A percentile compares a stretch with the other conserved stretches of the same genome.
phyloP scores from a whole-genome alignment of 2,797 vertebrate species.

The Peromyscus melanophrys region DNA sequence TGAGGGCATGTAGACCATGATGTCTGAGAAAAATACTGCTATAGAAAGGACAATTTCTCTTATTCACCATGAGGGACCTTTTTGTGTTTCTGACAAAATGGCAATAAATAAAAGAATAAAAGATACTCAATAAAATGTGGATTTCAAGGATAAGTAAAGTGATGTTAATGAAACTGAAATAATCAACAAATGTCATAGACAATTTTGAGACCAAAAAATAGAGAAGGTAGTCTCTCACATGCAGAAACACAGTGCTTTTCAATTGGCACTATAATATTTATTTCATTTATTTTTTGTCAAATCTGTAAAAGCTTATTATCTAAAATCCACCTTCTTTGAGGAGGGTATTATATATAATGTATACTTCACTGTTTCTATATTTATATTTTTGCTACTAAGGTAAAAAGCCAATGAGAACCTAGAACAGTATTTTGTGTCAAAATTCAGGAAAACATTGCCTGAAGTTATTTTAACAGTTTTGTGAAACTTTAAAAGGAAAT shows the following conservation, averaged over 20 bases:
- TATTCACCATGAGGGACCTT: not conserved
- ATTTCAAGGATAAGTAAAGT: not conserved
- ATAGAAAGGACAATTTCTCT: not conserved
- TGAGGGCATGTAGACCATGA: not conserved
- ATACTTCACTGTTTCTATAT: not conserved
- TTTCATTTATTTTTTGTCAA: constrained; percentile 1
- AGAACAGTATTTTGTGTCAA: not conserved
- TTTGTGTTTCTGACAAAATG: not conserved
- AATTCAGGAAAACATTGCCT: not conserved
- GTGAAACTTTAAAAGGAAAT: not conserved
- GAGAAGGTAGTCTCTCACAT: not conserved
- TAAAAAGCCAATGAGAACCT: constrained; percentile 17
- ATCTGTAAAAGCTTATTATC: not conserved
- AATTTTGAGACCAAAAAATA: not conserved
- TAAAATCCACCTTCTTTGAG: not conserved
- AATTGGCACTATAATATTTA: not conserved
- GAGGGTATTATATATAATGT: not conserved
- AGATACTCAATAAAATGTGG: not conserved
- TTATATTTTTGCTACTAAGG: not conserved
- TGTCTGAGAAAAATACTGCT: not conserved
- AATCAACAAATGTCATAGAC: not conserved
- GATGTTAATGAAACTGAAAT: not conserved
- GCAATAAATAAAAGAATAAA: not conserved
- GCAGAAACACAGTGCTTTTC: not conserved
- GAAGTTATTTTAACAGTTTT: not conserved